Evolutionary conservation across 1,140 invertebrate genomes (phyloP), one percentile per base, ranked within the genome.

Genomic region (Panagrolaimus sp.): DNA sequence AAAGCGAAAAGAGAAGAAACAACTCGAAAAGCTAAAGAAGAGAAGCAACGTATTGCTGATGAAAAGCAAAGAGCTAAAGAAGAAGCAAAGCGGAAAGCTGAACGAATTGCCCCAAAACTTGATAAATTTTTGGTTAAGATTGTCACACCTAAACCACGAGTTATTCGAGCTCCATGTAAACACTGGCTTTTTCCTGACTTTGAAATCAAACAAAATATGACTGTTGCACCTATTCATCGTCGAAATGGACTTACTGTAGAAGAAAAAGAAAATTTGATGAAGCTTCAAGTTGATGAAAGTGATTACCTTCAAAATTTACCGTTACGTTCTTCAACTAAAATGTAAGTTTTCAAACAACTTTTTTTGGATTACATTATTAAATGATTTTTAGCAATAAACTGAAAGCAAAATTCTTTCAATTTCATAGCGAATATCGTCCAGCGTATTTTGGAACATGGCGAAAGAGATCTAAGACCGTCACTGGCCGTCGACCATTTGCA

Each of bases 381-480:
- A n/a, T n/a, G n/a, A n/a, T 9, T 69, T 20, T 47, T n/a, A 51
- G 57, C 27, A 71, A 70, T 64, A 61, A 63, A 38, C 43, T 84
- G 7, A 87, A 89, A 23, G 88, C 89, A 0, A 98, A 98, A 85
- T 86, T 94, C 14, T 84, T 96, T 1, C 88, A 91, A 74, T 98
- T 98, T 83, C 86, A 88, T 77, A 92, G 95, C 80, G 97, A 97
- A 84, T 87, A 89, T 65, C 85, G 95, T 63, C 96, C 95, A 14
- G 89, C 96, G 0, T 98, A 95, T 84, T 96, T 91, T 87, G 96
- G 96, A 27, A 98, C 94, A 0, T 98, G 93, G 92, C 87, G 91
- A 27, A 95, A 95, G 80, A 89, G 87, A 71, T 90, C 90, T 72
- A 71, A 78, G 13, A 72, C 68, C 25, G 86, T 98, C 25, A 88